These are phyloP conservation scores for Alloplasta piceator DNA, from an alignment of 2,888 invertebrate genomes.

Conservation along the genomic window DNA sequence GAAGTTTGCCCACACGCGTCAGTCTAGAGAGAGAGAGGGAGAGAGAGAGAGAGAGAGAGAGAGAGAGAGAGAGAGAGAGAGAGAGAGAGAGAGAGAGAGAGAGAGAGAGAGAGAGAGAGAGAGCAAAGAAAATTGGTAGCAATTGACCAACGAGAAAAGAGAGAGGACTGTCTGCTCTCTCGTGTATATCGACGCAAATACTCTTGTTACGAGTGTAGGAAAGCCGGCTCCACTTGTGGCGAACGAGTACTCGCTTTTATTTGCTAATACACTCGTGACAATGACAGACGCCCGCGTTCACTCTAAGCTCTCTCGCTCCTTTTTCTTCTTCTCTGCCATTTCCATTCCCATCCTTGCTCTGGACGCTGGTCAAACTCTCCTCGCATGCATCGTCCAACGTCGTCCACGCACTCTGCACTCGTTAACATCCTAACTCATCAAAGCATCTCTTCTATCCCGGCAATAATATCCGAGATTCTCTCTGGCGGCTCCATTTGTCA, in stretches of 20 bases:
- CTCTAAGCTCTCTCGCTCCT: not conserved
- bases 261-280: conserved; percentile 52
- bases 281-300: conserved; percentile 53
- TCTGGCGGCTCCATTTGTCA: not conserved
- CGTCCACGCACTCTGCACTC: not conserved
- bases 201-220: conserved; percentile 23
- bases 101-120: conserved; percentile 4
- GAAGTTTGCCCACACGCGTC: conserved; percentile 74
- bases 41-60: not conserved
- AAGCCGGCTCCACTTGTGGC: conserved; percentile 3
- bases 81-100: not conserved
- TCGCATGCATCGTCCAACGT: conserved; percentile 57
- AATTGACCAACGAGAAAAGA: conserved; percentile 66
- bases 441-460: not conserved
- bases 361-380: conserved; percentile 46
- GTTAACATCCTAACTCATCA: conserved; percentile 1
- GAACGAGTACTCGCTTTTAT: conserved; percentile 34
- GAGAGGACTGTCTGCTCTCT: conserved; percentile 52
- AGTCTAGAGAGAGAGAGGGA: conserved; percentile 17
- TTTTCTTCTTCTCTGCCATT: conserved; percentile 26
- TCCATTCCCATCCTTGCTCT: not conserved
- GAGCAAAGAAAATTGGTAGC: conserved; percentile 63
- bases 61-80: conserved; percentile 20
- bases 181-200: conserved; percentile 23
- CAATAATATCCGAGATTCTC: not conserved